Percentiles rank a stretch among this genome's conserved stretches.
These are phyloP conservation scores for Chrosomus eos DNA, from an alignment of 2,797 vertebrate genomes.

Conservation along the genomic window DNA sequence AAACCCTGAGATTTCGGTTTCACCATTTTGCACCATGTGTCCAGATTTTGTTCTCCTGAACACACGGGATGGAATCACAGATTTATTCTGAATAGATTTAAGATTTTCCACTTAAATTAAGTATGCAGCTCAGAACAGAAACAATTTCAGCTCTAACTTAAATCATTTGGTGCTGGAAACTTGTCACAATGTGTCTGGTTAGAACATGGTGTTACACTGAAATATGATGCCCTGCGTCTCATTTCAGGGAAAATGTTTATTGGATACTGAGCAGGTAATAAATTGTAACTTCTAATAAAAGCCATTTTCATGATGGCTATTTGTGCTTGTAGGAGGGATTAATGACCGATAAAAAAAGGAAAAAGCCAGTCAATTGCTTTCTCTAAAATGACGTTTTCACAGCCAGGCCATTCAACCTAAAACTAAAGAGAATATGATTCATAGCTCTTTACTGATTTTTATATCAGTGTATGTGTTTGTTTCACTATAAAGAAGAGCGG, in stretches of 20 bases:
- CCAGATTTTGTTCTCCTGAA: neutral
- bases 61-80: neutral
- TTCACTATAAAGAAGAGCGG: neutral
- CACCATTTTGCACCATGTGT: neutral
- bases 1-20: too few species aligned
- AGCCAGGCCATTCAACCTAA: neutral
- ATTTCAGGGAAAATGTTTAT: slow-evolving; percentile 22
- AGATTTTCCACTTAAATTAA: neutral
- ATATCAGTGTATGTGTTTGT: slow-evolving; percentile 35
- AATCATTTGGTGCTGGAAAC: neutral
- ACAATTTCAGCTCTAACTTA: neutral
- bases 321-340: neutral
- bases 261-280: slow-evolving; percentile 13
- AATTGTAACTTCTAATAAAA: slow-evolving; percentile 16
- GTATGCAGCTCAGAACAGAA: neutral
- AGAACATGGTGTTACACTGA: neutral
- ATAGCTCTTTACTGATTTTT: neutral
- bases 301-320: slow-evolving; percentile 14
- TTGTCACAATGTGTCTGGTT: slow-evolving; percentile 3
- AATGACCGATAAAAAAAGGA: slow-evolving; percentile 39
- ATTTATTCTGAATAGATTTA: neutral
- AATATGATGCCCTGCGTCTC: neutral
- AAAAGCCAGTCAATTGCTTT: slow-evolving; percentile 19
- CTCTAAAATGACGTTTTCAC: neutral
- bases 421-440: slow-evolving; percentile 22